Percentiles rank a stretch among this genome's conserved stretches.
Conservation (phyloP, 1,140 invertebrate species). For the Tyrophagus putrescentiae region DNA sequence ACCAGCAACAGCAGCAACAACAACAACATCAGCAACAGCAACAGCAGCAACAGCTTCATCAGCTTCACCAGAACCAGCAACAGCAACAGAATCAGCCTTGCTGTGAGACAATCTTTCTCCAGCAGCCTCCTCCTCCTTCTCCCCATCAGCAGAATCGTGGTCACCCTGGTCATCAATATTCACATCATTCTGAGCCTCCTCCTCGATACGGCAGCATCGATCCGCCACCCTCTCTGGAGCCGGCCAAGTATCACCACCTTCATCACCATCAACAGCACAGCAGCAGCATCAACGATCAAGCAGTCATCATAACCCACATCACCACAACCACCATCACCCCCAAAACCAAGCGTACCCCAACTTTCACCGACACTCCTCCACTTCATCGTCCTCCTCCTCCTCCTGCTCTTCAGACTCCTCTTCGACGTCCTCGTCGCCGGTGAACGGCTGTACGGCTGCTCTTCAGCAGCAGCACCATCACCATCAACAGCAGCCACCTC, state of each 20-base stretch:
- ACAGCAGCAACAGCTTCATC: background rate
- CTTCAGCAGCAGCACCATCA: background rate
- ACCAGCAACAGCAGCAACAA: background rate
- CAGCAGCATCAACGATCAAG: too few relatives aligned
- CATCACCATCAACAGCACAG: too few relatives aligned
- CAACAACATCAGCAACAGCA: background rate
- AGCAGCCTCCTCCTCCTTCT: background rate
- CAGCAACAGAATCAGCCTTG: background rate
- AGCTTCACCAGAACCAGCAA: background rate
- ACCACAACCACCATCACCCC: background rate
- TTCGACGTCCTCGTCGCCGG: background rate
- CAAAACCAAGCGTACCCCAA: too few relatives aligned
- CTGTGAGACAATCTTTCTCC: background rate
- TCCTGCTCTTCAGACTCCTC: background rate
- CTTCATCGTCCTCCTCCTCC: background rate
- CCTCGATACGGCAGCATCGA: too few relatives aligned
- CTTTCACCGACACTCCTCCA: too few relatives aligned
- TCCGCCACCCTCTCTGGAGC: too few relatives aligned
- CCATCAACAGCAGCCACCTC: too few relatives aligned
- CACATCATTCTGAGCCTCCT: background rate
- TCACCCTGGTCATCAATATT: background rate
- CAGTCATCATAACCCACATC: background rate
- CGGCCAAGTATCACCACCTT: too few relatives aligned
- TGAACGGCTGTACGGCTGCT: background rate
- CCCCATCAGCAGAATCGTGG: background rate